A percentile compares a stretch with the other conserved stretches of the same genome.
Conservation (phyloP, 2,888 invertebrate genomes). For the Cinara cedri region DNA sequence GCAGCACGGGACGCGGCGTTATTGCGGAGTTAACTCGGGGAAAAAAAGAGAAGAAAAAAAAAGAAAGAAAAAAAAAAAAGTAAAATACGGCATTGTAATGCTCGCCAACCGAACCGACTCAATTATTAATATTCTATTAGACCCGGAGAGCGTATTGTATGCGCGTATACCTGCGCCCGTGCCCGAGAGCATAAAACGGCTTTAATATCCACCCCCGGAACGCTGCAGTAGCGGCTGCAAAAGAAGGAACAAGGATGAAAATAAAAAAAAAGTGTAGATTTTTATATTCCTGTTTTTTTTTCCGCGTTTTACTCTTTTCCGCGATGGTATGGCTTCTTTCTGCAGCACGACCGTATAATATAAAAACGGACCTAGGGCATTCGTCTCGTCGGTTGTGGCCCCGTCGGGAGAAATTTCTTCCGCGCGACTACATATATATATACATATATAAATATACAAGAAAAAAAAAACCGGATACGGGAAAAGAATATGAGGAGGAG, state of each 20-base stretch:
- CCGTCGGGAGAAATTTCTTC: constrained; percentile 55
- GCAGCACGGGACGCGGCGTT: not conserved
- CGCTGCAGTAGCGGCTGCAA: too few relatives aligned
- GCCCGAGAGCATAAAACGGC: constrained; percentile 51
- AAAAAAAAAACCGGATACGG: constrained; percentile 27
- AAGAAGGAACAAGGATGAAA: constrained; percentile 1
- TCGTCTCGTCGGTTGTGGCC: constrained; percentile 53
- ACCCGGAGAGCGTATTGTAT: constrained; percentile 31
- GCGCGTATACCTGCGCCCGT: constrained; percentile 18
- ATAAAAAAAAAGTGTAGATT: constrained; percentile 45
- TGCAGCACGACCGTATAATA: not conserved
- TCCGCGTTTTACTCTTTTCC: not conserved
- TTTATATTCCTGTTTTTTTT: constrained; percentile 46
- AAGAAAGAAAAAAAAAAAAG: not conserved
- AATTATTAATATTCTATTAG: constrained; percentile 57
- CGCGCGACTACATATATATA: not conserved
- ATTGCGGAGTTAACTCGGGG: constrained; percentile 11
- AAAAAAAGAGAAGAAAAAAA: not conserved
- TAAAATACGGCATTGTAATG: constrained; percentile 56
- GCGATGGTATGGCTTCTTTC: not conserved
- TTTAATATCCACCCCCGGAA: constrained; percentile 44
- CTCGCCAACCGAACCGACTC: constrained; percentile 56
- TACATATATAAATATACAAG: not conserved
- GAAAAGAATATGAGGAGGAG: not conserved
- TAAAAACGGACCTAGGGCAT: constrained; percentile 52